A percentile compares a stretch with the other conserved stretches of the same genome.
These are phyloP conservation scores for Stenotaenia linearis DNA, from an alignment of 2,888 invertebrate genomes.

Conservation along the genomic window DNA sequence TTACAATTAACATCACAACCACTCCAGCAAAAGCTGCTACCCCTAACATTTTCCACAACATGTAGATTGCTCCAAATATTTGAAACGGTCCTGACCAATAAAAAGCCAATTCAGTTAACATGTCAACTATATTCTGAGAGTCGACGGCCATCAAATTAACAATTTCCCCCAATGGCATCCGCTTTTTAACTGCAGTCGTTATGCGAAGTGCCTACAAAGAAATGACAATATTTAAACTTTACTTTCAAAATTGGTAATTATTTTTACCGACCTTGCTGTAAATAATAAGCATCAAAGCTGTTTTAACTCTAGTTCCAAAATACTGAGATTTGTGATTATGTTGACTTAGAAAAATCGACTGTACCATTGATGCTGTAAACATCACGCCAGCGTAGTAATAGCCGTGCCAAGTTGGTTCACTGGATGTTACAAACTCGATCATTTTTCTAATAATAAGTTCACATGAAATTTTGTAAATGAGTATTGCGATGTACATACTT, in stretches of 20 bases:
- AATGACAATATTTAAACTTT: not conserved
- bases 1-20: conserved; percentile 16
- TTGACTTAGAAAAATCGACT: not conserved
- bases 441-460: too few species aligned
- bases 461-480: too few species aligned
- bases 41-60: conserved; percentile 29
- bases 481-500: too few species aligned
- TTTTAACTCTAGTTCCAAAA: conserved; percentile 29
- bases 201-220: conserved; percentile 26
- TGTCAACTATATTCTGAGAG: conserved; percentile 24
- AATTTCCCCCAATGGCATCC: conserved; percentile 26
- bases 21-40: conserved; percentile 24
- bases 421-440: conserved; percentile 27
- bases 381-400: conserved; percentile 19
- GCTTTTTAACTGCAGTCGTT: conserved; percentile 6
- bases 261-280: conserved; percentile 8
- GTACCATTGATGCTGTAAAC: conserved; percentile 10
- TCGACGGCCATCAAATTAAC: conserved; percentile 31
- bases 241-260: not conserved
- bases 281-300: conserved; percentile 17
- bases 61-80: conserved; percentile 12
- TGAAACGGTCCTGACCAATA: conserved; percentile 29
- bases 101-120: conserved; percentile 24
- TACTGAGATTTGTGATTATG: conserved; percentile 28
- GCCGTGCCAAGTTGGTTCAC: conserved; percentile 29